Conservation (phyloP, 1,140 invertebrate species). For the Homarus americanus region DNA sequence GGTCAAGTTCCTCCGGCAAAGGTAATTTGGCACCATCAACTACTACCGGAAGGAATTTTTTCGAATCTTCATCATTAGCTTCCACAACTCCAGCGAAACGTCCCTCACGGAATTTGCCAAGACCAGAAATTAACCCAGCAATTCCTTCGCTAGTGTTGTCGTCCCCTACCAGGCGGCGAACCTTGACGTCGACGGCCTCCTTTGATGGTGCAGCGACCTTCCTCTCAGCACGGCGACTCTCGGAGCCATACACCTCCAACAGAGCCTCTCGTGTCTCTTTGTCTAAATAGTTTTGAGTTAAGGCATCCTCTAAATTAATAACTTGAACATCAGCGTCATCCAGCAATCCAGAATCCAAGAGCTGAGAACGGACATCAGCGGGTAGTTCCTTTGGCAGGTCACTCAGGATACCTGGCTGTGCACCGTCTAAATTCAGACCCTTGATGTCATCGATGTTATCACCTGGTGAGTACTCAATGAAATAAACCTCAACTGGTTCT, state of each 20-base stretch:
- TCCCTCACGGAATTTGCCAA: slow-evolving; percentile 28
- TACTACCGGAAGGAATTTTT: slow-evolving; percentile 51
- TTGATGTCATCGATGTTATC: slow-evolving; percentile 66
- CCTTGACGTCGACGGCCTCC: slow-evolving; percentile 39
- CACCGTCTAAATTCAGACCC: slow-evolving; percentile 52
- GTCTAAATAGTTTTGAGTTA: slow-evolving; percentile 51
- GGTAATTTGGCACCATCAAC: slow-evolving; percentile 64
- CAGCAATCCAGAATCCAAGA: slow-evolving; percentile 64
- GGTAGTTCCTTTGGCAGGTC: slow-evolving; percentile 69
- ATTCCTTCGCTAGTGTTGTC: neutral
- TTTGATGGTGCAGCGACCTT: slow-evolving; percentile 47
- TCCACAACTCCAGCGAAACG: slow-evolving; percentile 63
- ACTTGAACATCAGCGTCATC: slow-evolving; percentile 72
- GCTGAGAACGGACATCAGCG: slow-evolving; percentile 53
- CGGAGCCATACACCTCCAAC: slow-evolving; percentile 56
- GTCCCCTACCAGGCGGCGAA: slow-evolving; percentile 51
- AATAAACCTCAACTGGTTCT: slow-evolving; percentile 72
- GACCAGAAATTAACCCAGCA: slow-evolving; percentile 37
- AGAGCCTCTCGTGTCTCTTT: slow-evolving; percentile 55
- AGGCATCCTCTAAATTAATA: slow-evolving; percentile 67
- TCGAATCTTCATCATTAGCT: slow-evolving; percentile 49
- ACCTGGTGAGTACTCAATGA: slow-evolving; percentile 71
- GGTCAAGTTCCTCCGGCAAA: slow-evolving; percentile 58
- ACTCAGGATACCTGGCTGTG: slow-evolving; percentile 64
- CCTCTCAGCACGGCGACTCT: slow-evolving; percentile 43